phyloP scores from a whole-genome alignment of 1,140 invertebrate genomes.

The Drosophila sp. region DNA sequence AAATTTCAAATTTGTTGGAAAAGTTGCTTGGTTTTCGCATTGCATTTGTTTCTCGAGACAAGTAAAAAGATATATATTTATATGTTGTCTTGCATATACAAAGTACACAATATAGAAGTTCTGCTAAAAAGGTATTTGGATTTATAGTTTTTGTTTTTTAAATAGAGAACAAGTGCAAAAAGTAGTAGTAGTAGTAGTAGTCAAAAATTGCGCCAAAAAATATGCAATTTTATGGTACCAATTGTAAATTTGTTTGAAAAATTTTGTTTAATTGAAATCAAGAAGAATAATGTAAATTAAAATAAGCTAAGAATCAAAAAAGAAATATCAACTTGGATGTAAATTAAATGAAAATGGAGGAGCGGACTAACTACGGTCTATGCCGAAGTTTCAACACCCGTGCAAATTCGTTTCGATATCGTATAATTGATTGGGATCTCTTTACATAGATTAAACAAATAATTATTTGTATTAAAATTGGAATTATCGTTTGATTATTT shows the following conservation, averaged over 20 bases:
- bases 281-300: slow-evolving; percentile 20
- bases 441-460: not conserved
- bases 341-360: not conserved
- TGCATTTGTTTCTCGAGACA: slow-evolving; percentile 49
- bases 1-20: slow-evolving; percentile 5
- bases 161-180: slow-evolving; percentile 76
- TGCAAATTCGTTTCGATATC: not conserved
- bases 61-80: slow-evolving; percentile 53
- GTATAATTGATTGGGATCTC: not conserved
- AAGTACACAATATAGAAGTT: slow-evolving; percentile 70
- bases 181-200: slow-evolving; percentile 50
- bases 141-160: slow-evolving; percentile 41
- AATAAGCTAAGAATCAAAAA: slow-evolving; percentile 1
- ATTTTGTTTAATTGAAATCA: slow-evolving; percentile 30
- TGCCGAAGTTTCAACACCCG: not conserved
- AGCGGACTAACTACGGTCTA: not conserved
- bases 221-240: slow-evolving; percentile 82
- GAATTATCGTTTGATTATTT: too few relatives aligned
- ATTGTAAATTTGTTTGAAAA: slow-evolving; percentile 49
- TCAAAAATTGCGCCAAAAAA: slow-evolving; percentile 83
- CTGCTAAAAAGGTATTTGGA: slow-evolving; percentile 62
- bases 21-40: slow-evolving; percentile 34
- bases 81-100: slow-evolving; percentile 55
- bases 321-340: slow-evolving; percentile 5
- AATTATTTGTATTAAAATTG: too few relatives aligned